Percentiles rank a stretch among this genome's conserved stretches.
Evolutionary conservation across 2,888 invertebrate species (phyloP).

Genomic region (Ectropis crepuscularia): DNA sequence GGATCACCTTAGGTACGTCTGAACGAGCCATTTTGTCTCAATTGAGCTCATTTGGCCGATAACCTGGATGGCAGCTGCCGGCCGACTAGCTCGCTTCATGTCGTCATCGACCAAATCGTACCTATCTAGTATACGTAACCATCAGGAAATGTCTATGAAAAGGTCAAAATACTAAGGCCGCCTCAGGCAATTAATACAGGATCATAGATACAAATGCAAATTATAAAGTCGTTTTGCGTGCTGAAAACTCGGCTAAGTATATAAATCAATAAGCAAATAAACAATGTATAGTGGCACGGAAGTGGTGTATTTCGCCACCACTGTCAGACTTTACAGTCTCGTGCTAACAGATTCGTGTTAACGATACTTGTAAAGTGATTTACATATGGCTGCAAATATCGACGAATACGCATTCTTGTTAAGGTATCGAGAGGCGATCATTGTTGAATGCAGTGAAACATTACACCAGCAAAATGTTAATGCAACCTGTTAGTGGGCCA

Average conservation of each 20-base stretch:
- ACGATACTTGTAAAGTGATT: slow-evolving; percentile 32
- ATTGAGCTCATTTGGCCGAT: slow-evolving; percentile 69
- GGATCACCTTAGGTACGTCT: slow-evolving; percentile 52
- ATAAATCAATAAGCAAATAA: slow-evolving; percentile 30
- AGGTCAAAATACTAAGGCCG: slow-evolving; percentile 48
- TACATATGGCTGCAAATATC: slow-evolving; percentile 30
- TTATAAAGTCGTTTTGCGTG: slow-evolving; percentile 20
- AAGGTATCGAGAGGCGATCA: slow-evolving; percentile 14
- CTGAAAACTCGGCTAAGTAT: slow-evolving; percentile 14
- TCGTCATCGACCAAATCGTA: slow-evolving; percentile 65
- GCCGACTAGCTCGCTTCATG: slow-evolving; percentile 45
- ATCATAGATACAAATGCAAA: slow-evolving; percentile 22
- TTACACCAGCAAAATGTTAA: slow-evolving; percentile 17
- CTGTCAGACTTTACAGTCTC: slow-evolving; percentile 26
- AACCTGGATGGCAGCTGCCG: slow-evolving; percentile 52
- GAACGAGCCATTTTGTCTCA: slow-evolving; percentile 57
- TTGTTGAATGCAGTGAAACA: slow-evolving; percentile 21
- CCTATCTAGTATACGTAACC: slow-evolving; percentile 32
- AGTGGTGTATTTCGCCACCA: slow-evolving; percentile 23
- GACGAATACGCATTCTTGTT: slow-evolving; percentile 21
- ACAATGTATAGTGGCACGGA: slow-evolving; percentile 29
- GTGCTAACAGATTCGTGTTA: slow-evolving; percentile 29
- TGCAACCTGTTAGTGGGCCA: slow-evolving; percentile 13
- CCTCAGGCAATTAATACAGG: slow-evolving; percentile 13
- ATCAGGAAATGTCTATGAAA: slow-evolving; percentile 52